These are phyloP conservation scores for Wasmannia auropunctata DNA, from an alignment of 1,140 invertebrate species.

Conservation along the genomic window DNA sequence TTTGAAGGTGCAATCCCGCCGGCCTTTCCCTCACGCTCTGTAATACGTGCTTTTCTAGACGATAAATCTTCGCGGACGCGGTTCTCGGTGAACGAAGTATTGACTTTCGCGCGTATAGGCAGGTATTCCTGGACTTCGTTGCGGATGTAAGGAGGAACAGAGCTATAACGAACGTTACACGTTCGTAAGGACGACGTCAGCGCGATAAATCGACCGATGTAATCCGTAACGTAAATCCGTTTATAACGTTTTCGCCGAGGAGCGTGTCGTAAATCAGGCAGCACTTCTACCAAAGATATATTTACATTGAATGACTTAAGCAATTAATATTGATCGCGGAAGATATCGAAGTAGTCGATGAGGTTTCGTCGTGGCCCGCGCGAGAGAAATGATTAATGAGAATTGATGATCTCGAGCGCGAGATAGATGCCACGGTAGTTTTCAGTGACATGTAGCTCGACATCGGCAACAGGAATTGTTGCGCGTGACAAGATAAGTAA, in stretches of 20 bases:
- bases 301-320: slow-evolving; percentile 12
- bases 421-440: background rate
- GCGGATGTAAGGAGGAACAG: slow-evolving; percentile 44
- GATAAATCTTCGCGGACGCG: background rate
- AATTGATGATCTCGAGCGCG: background rate
- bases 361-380: background rate
- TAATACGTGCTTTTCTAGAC: background rate
- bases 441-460: background rate
- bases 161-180: slow-evolving; percentile 56
- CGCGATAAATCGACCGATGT: slow-evolving; percentile 55
- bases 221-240: slow-evolving; percentile 21
- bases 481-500: background rate
- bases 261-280: slow-evolving; percentile 48
- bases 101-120: slow-evolving; percentile 46
- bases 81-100: slow-evolving; percentile 15
- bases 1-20: background rate
- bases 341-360: background rate
- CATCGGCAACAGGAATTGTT: background rate
- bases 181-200: slow-evolving; percentile 59
- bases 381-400: background rate
- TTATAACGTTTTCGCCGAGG: slow-evolving; percentile 27
- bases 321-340: slow-evolving; percentile 4
- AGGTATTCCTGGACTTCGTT: slow-evolving; percentile 49
- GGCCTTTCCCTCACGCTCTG: background rate
- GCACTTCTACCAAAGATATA: slow-evolving; percentile 16